These are phyloP conservation scores for Sceloporus tristichus DNA, from an alignment of 2,113 vertebrate species.

Conservation along the genomic window DNA sequence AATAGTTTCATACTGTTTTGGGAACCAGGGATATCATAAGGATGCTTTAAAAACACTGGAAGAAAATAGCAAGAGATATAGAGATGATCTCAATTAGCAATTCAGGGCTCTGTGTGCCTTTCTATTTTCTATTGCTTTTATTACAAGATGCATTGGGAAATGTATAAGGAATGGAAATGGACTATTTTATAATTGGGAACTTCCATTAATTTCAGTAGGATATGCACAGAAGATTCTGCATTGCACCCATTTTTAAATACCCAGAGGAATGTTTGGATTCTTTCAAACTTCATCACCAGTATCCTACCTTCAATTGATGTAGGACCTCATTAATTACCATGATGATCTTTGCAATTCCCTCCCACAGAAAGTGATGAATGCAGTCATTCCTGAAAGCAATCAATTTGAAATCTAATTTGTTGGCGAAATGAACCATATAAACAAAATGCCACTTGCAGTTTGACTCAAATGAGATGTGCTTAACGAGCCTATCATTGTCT, in stretches of 20 bases:
- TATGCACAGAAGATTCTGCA: neutral
- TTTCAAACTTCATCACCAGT: constrained; percentile 62
- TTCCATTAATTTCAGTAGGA: neutral
- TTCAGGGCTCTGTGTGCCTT: neutral
- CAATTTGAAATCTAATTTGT: constrained; percentile 87
- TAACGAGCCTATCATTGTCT: constrained; percentile 81
- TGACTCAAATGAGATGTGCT: constrained; percentile 83
- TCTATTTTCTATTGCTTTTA: neutral
- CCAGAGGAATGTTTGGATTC: constrained; percentile 63
- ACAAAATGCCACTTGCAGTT: constrained; percentile 84
- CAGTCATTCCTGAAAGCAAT: constrained; percentile 83
- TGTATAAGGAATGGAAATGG: neutral
- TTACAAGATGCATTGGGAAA: neutral
- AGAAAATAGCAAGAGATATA: neutral
- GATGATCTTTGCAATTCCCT: constrained; percentile 80
- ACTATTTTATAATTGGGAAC: too few species aligned
- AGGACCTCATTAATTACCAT: constrained; percentile 80
- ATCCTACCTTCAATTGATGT: constrained; percentile 72
- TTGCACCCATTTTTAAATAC: neutral
- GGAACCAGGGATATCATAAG: neutral
- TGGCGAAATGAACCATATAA: constrained; percentile 86
- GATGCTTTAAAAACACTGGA: neutral
- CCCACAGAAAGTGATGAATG: constrained; percentile 81
- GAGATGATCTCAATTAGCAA: neutral
- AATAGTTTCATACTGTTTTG: neutral